A percentile compares a stretch with the other conserved stretches of the same genome.
Conservation (phyloP, 2,888 invertebrate species). For the Gordius sp. region DNA sequence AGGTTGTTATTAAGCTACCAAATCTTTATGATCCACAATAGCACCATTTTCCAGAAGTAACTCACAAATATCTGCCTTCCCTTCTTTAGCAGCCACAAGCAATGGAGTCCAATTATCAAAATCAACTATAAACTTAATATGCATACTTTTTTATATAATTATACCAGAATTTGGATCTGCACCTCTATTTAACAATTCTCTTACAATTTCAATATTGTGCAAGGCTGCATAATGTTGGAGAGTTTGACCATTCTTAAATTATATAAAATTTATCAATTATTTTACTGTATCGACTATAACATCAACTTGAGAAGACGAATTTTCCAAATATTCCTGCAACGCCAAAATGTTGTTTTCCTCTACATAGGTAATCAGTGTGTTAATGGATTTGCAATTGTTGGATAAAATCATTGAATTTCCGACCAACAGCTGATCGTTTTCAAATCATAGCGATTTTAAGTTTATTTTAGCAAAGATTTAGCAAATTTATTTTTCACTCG, state of each 20-base stretch:
- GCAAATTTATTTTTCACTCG: too few species aligned
- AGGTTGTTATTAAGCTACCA: constrained; percentile 35
- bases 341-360: background rate
- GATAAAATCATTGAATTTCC: background rate
- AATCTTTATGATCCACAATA: constrained; percentile 55
- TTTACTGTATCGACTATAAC: background rate
- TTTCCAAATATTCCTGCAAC: background rate
- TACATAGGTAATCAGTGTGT: background rate
- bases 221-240: background rate
- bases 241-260: constrained; percentile 1
- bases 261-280: background rate
- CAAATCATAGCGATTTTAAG: too few species aligned
- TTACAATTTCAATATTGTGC: background rate
- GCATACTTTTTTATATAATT: background rate
- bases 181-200: constrained; percentile 5
- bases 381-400: background rate
- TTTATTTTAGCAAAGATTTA: too few species aligned
- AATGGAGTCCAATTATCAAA: constrained; percentile 67
- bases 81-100: constrained; percentile 63
- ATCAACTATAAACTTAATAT: constrained; percentile 11
- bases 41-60: constrained; percentile 59
- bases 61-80: constrained; percentile 49
- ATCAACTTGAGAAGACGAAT: background rate
- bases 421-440: too few species aligned
- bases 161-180: background rate